A percentile compares a stretch with the other conserved stretches of the same genome.
phyloP scores from a whole-genome alignment of 1,140 invertebrate genomes.

The Tetramorium parvispinum region DNA sequence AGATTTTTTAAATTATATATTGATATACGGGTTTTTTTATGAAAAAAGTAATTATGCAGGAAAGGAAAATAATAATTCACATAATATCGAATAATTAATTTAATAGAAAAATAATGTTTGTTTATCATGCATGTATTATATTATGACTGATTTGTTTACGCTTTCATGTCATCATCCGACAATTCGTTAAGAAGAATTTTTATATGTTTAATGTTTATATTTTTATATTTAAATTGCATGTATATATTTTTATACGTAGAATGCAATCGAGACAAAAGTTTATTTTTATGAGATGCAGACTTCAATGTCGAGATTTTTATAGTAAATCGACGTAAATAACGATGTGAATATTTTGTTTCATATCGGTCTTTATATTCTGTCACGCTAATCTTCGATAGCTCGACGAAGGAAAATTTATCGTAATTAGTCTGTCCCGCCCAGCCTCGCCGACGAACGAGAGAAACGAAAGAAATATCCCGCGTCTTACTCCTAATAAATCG shows the following conservation, averaged over 20 bases:
- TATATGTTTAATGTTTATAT: background rate
- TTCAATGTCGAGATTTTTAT: background rate
- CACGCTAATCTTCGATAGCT: constrained; percentile 3
- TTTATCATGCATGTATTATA: background rate
- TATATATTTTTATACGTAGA: background rate
- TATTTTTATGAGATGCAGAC: background rate
- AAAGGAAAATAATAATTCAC: background rate
- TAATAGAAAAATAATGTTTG: background rate
- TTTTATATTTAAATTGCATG: background rate
- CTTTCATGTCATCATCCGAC: background rate
- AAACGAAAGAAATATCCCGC: constrained; percentile 17
- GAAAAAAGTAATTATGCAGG: background rate
- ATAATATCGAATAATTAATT: background rate
- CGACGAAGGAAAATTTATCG: constrained; percentile 59
- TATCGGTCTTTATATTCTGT: constrained; percentile 1
- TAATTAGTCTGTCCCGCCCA: constrained; percentile 34
- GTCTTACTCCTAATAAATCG: constrained; percentile 55
- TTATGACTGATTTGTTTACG: background rate
- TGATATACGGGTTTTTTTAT: background rate
- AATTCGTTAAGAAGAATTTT: background rate
- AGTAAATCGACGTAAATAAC: background rate
- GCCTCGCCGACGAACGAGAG: background rate
- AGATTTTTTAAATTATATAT: background rate
- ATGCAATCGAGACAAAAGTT: background rate
- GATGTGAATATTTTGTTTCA: background rate